A percentile compares a stretch with the other conserved stretches of the same genome.
phyloP scores from a whole-genome alignment of 2,113 vertebrate species.

The Hippocampus mohnikei region DNA sequence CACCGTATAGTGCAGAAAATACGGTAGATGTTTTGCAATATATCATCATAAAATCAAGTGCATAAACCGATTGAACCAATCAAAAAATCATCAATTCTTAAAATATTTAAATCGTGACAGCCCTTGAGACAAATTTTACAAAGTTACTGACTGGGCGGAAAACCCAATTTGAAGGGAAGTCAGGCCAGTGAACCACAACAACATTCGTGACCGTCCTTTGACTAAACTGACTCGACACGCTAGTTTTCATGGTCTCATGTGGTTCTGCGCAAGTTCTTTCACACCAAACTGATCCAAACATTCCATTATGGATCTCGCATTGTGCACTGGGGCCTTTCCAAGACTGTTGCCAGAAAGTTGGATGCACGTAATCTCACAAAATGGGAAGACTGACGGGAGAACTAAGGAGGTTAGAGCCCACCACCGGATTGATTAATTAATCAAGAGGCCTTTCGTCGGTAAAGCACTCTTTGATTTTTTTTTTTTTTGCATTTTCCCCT shows the following conservation, averaged over 20 bases:
- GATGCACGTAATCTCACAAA: background rate
- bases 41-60: too few relatives aligned
- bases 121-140: too few relatives aligned
- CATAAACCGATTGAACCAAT: too few relatives aligned
- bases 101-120: too few relatives aligned
- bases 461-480: conserved; percentile 39
- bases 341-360: background rate
- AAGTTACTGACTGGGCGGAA: too few relatives aligned
- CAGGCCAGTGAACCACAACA: too few relatives aligned
- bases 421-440: background rate
- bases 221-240: background rate
- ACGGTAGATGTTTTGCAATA: too few relatives aligned
- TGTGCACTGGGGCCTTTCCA: background rate
- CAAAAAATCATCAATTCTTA: too few relatives aligned
- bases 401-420: background rate
- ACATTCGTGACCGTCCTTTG: too few relatives aligned
- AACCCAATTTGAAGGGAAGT: too few relatives aligned
- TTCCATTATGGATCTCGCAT: background rate
- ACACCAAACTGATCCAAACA: background rate
- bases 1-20: too few relatives aligned
- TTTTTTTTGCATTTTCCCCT: conserved; percentile 44
- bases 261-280: too few relatives aligned
- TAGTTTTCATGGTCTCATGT: background rate
- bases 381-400: background rate
- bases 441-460: background rate